These are phyloP conservation scores for Arremon aurantiirostris DNA, from an alignment of 2,797 vertebrate species.

Conservation along the genomic window DNA sequence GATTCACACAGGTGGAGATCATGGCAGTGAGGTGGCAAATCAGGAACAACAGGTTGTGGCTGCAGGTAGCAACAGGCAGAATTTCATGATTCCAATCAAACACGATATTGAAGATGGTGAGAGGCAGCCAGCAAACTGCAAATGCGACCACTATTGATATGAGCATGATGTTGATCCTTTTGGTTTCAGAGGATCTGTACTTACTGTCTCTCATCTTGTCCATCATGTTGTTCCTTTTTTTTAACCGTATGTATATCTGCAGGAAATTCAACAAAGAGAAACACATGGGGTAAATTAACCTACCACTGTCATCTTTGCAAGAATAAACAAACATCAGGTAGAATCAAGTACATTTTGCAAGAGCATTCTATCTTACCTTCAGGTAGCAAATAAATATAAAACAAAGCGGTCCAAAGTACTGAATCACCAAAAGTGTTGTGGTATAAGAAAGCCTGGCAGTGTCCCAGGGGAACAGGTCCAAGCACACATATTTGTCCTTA, in stretches of 20 bases:
- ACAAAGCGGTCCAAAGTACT: constrained; percentile 84
- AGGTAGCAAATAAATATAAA: constrained; percentile 90
- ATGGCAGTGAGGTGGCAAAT: constrained; percentile 87
- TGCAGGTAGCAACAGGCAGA: constrained; percentile 77
- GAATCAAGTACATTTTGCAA: not conserved
- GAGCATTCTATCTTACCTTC: constrained; percentile 77
- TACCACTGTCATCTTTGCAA: not conserved
- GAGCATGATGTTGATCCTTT: constrained; percentile 86
- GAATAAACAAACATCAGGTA: not conserved
- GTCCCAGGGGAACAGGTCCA: constrained; percentile 82
- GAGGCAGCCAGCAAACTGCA: constrained; percentile 86
- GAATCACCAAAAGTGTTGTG: constrained; percentile 81
- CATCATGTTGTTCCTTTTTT: constrained; percentile 83
- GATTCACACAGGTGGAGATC: constrained; percentile 87
- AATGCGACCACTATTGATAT: constrained; percentile 86
- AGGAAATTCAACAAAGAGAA: constrained; percentile 43
- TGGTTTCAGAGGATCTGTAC: constrained; percentile 82
- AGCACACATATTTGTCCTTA: constrained; percentile 83
- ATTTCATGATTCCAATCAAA: constrained; percentile 87
- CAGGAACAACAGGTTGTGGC: constrained; percentile 84
- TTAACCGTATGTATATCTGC: constrained; percentile 84
- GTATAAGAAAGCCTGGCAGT: constrained; percentile 82
- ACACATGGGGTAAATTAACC: not conserved
- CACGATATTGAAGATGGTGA: constrained; percentile 86
- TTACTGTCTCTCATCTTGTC: constrained; percentile 87